Base-by-base conservation (phyloP, 2,888 invertebrate species). In the Chymomyza procnemis region DNA sequence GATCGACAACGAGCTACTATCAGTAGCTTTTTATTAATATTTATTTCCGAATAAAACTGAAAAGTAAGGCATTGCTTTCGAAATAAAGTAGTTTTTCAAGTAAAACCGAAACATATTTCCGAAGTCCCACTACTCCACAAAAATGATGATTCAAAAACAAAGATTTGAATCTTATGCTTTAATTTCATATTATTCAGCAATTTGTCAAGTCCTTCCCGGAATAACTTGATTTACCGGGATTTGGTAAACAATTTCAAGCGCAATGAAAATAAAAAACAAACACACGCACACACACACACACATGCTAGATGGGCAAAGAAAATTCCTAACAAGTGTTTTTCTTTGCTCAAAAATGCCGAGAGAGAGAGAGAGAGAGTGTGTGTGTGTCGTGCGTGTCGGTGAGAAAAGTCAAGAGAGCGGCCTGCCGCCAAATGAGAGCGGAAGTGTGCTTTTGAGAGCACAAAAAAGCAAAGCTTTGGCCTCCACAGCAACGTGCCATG, bases 321-420 rank as follows among this genome's bases (percentile, higher is more conserved):
- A 80, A 76, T 75, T 73, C 79, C 73, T 82, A 85, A 85, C 85
- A 85, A 85, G 85, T 85, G 85, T 85, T 77, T 76, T 74, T 69
- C 69, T 62, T 73, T 70, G 19, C 62, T 19, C 21, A 1, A 19
- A 1, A 19, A 4, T 26, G 48, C 21, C 30, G 52, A 67, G 58
- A 66, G 58, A 60, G 59, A 5, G 48, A 26, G 21, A 50, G 34
- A 62, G 64, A 55, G 57, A 12, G 60, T 5, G 22, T 26, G 1
- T 26, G 26, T 26, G 26, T 26, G 12, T 56, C 6, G 22, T 26
- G 1, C 5, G 26, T 26, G 26, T 26, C 1, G 4, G 26, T 6
- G 26, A 26, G 26, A 4, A 26, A 6, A 6, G 6, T 4, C 26
- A 26, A 56, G 63, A 55, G 67, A 60, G 72, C 26, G 6, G 71